Evolutionary conservation across 2,888 invertebrate genomes (phyloP).

Genomic region (Patella ulyssiponensis): DNA sequence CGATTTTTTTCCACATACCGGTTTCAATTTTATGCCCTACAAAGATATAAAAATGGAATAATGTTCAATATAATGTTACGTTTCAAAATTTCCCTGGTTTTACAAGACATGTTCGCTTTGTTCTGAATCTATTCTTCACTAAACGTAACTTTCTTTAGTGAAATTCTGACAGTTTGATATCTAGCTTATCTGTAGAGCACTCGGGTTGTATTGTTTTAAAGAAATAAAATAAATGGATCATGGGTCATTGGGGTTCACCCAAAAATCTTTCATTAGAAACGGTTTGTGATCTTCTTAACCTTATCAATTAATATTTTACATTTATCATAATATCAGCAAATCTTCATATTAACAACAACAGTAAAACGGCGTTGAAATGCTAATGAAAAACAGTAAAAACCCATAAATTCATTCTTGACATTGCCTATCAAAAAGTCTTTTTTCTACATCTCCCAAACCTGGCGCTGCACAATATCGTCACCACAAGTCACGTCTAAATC

Average conservation of each 20-base stretch:
- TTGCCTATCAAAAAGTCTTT: conserved; percentile 7
- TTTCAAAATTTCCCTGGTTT: no score
- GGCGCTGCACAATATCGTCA: neutral
- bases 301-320: conserved; percentile 9
- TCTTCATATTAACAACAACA: neutral
- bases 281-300: neutral
- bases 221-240: neutral
- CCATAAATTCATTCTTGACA: conserved; percentile 7
- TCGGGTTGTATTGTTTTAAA: neutral
- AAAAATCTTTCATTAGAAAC: conserved; percentile 7
- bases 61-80: no score
- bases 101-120: no score
- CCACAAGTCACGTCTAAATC: neutral
- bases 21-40: no score
- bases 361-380: conserved; percentile 2
- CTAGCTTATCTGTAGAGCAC: no score
- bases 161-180: no score
- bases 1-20: no score
- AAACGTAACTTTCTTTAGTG: no score
- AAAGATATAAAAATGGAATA: no score
- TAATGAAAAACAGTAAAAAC: conserved; percentile 8
- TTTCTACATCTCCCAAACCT: neutral
- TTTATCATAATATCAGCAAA: conserved; percentile 10
- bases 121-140: no score
- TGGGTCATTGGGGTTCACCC: neutral